phyloP scores from a whole-genome alignment of 2,888 invertebrate genomes.

The Loripinus fragilis region DNA sequence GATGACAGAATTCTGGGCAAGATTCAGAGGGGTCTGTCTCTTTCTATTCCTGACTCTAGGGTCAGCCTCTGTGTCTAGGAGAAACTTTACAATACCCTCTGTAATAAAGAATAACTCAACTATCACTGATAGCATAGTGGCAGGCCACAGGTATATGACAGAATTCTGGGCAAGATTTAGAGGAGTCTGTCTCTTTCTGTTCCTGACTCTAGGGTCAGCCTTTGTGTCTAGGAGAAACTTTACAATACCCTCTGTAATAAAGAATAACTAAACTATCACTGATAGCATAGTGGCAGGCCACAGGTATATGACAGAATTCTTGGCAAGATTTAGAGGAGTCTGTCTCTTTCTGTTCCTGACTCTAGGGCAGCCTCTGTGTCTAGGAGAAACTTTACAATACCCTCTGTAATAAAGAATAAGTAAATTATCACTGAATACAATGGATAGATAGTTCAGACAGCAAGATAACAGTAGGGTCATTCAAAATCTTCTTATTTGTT shows the following conservation, averaged over 20 bases:
- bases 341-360: constrained; percentile 78
- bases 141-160: background rate
- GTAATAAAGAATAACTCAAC: constrained; percentile 20
- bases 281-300: background rate
- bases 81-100: constrained; percentile 77
- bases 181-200: constrained; percentile 78
- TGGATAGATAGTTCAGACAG: too few relatives aligned
- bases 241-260: constrained; percentile 75
- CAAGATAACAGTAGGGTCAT: too few relatives aligned
- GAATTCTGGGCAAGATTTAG: constrained; percentile 76
- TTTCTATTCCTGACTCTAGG: constrained; percentile 75
- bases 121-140: background rate
- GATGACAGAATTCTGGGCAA: constrained; percentile 77
- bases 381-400: constrained; percentile 76
- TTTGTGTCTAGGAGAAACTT: constrained; percentile 79
- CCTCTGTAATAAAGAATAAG: too few relatives aligned
- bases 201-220: constrained; percentile 74
- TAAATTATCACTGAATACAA: too few relatives aligned
- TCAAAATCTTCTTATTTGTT: too few relatives aligned
- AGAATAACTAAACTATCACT: background rate
- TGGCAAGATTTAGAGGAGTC: constrained; percentile 75
- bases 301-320: constrained; percentile 61
- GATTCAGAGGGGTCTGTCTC: constrained; percentile 74
- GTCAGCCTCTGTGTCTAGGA: constrained; percentile 80
- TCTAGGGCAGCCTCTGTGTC: constrained; percentile 78